Base-by-base conservation (phyloP, 2,888 invertebrate species). In the Amblyjoppa fuscipennis region DNA sequence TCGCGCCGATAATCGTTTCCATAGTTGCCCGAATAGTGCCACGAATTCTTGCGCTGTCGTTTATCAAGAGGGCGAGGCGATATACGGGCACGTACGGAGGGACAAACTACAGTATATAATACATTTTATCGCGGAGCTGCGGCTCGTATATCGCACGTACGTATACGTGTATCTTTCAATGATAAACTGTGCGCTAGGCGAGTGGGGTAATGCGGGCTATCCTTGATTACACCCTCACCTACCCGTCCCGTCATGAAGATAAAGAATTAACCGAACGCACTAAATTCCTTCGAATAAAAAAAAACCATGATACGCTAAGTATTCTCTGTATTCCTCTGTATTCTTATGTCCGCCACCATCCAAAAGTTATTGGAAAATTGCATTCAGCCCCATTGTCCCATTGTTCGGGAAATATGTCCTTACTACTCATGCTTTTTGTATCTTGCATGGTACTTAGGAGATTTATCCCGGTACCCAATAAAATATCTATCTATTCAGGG, bases 1-100 rank as follows among this genome's bases (percentile, higher is more conserved):
- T 85, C 78, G 81, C 69, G 69, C 45, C 78, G 81, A 85, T 85
- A 81, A 85, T 85, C 81, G 81, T 81, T 81, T 70, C 56, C 73
- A 74, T 74, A 81, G 74, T 51, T 81, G 20, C 20, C 25, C 70
- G 34, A 16, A 69, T 74, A 78, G 79, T 73, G 64, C 59, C 64
- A 70, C 74, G 16, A 83, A 85, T 64, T 64, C 73, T 80, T 64
- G 68, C 61, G 41, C 69, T 45, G 69, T 77, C 83, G 80, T 76
- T 83, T 76, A 83, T 83, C 83, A 80, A 61, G 68, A 75, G 85
- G 75, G 78, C 75, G 53, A 85, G 73, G 45, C 79, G 53, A 83
- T 83, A 85, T 83, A 80, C 59, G 70, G 51, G 59, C n/a, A 45
- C 49, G 75, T 59, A 34, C 79, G 83, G 45, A 71, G 64, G 45